Conservation (phyloP, 2,888 invertebrate genomes). For the Troides helena region DNA sequence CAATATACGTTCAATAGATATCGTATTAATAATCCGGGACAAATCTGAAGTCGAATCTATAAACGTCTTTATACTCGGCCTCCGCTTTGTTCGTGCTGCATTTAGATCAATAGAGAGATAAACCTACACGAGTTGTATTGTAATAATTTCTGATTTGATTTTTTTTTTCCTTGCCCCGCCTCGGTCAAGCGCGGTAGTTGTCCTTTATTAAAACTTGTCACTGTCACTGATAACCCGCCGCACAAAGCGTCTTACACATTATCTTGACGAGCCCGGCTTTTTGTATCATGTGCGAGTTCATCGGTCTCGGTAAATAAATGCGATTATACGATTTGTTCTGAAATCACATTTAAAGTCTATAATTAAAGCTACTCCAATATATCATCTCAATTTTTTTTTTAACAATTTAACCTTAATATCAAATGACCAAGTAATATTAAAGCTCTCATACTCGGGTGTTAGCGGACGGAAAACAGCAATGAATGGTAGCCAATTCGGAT, state of each 20-base stretch:
- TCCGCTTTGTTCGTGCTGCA: constrained; percentile 57
- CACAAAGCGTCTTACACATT: constrained; percentile 45
- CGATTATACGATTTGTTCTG: constrained; percentile 14
- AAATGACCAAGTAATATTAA: not conserved
- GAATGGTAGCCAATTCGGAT: no score
- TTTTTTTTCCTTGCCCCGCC: constrained; percentile 40
- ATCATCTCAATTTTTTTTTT: no score
- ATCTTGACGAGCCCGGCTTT: constrained; percentile 66
- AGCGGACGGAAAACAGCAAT: no score
- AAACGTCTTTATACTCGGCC: constrained; percentile 56
- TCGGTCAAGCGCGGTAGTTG: constrained; percentile 61
- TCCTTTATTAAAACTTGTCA: constrained; percentile 76
- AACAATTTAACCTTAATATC: not conserved
- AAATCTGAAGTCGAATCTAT: constrained; percentile 48
- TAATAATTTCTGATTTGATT: constrained; percentile 67
- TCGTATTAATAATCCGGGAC: constrained; percentile 24
- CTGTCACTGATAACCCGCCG: constrained; percentile 65
- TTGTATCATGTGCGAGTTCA: constrained; percentile 34
- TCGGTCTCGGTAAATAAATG: constrained; percentile 23
- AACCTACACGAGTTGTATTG: constrained; percentile 57
- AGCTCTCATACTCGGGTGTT: no score
- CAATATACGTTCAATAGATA: constrained; percentile 7
- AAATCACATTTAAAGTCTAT: constrained; percentile 3
- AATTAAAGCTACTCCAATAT: not conserved
- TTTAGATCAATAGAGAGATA: constrained; percentile 67